Evolutionary conservation across 1,140 invertebrate species (phyloP), one percentile per base, ranked within the genome.

Genomic region (Drosophila santomea): DNA sequence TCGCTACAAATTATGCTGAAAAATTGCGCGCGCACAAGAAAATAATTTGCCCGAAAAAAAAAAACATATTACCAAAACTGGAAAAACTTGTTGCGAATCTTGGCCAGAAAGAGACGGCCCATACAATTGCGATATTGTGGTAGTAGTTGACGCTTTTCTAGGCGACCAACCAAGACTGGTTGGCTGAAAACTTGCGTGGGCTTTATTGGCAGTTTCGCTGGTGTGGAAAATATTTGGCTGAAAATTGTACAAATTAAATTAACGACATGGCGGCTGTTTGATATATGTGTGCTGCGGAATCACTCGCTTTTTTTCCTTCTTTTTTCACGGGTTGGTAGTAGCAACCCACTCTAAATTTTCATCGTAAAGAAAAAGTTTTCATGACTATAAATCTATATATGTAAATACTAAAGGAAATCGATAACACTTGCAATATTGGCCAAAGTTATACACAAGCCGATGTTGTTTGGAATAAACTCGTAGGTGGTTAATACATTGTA

Each of bases 171-270:
- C 83, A 89, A 83, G 74, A 59, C 83, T 66, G 75, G 79, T 77
- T 84, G 75, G 76, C 80, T 56, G 51, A 41, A 58, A 43, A 61
- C 71, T 80, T 80, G 84, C 84, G 80, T 89, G 80, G 84, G 84
- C 85, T 88, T 89, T 88, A 89, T 89, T 89, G 84, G 84, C 84
- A 90, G 84, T 80, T 84, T 64, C 73, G 79, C 60, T 67, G 56
- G 81, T 89, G 84, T 88, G 83, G 83, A 89, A 88, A 89, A 88
- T 90, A 88, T 88, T 89, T 88, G 80, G 72, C 84, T 72, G 80
- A 88, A 86, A 83, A 86, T 88, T 88, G 82, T 88, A 73, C 84
- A 88, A 88, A 89, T 89, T 88, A 89, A 84, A 89, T 89, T 84
- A 88, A 84, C 84, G 84, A 84, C 64, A 88, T 88, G 84, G 84